A percentile compares a stretch with the other conserved stretches of the same genome.
phyloP scores from a whole-genome alignment of 2,888 invertebrate species.

The Ormyrus labotus region DNA sequence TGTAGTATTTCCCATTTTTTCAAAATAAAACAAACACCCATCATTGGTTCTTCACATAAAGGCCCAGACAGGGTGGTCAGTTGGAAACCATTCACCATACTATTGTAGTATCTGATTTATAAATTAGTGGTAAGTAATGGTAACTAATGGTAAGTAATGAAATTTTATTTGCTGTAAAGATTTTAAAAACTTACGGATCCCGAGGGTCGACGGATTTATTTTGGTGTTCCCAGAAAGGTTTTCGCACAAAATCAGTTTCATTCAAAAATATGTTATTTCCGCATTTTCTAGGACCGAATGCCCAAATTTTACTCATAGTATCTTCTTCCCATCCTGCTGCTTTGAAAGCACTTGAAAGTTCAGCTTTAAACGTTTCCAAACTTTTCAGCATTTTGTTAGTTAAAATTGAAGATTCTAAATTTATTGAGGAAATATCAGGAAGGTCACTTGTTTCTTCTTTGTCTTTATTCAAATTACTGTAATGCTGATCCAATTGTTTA shows the following conservation, averaged over 20 bases:
- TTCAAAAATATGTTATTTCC: constrained; percentile 95
- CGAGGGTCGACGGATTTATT: constrained; percentile 65
- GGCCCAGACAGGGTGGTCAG: constrained; percentile 93
- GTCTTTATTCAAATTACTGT: constrained; percentile 67
- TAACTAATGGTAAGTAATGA: not conserved
- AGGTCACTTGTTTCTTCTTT: constrained; percentile 45
- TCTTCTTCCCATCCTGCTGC: constrained; percentile 77
- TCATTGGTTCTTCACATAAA: constrained; percentile 97
- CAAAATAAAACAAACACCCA: constrained; percentile 93
- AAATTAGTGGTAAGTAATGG: not conserved
- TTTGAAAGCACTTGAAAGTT: constrained; percentile 80
- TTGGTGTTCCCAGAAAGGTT: constrained; percentile 77
- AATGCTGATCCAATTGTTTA: constrained; percentile 79
- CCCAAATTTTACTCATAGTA: constrained; percentile 87
- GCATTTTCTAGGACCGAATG: constrained; percentile 92
- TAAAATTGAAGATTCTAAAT: constrained; percentile 62
- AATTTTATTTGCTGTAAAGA: constrained; percentile 4
- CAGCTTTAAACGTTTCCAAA: constrained; percentile 76
- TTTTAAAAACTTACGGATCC: constrained; percentile 63
- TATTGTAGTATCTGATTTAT: constrained; percentile 79
- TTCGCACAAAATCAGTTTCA: constrained; percentile 82
- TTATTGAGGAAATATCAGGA: constrained; percentile 57
- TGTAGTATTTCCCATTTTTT: constrained; percentile 83
- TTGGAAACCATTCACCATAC: constrained; percentile 91
- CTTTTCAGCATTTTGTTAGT: constrained; percentile 68